phyloP scores from a whole-genome alignment of 64 coral and sea anemone genomes.

The Anthopleura sola region DNA sequence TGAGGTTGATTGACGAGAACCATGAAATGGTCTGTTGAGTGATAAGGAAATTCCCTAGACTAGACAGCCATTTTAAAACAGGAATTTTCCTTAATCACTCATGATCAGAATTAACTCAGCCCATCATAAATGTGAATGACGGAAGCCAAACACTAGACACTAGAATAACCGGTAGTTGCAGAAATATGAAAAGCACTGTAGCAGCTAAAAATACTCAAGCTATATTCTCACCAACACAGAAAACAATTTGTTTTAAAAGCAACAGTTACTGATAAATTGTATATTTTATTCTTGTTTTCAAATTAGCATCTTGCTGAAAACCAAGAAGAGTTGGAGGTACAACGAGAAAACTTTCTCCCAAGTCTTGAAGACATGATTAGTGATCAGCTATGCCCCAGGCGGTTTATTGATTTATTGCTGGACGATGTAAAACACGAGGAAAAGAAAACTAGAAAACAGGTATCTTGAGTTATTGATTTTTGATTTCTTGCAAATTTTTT shows the following conservation, averaged over 20 bases:
- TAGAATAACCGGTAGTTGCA: no score
- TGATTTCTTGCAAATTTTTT: background rate
- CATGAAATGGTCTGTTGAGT: no score
- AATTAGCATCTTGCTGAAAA: background rate
- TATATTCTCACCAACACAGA: background rate
- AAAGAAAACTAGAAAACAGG: slow-evolving; percentile 41
- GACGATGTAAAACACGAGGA: slow-evolving; percentile 69
- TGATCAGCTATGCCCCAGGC: slow-evolving; percentile 43
- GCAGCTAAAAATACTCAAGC: no score
- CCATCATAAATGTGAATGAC: no score
- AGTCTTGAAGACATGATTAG: slow-evolving; percentile 47
- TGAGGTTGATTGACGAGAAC: no score
- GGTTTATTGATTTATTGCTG: slow-evolving; percentile 60
- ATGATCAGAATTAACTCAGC: no score
- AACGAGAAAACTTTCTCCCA: slow-evolving; percentile 60
- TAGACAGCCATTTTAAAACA: no score
- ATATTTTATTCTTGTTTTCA: background rate
- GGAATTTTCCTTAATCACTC: no score
- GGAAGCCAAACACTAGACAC: no score
- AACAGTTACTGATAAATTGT: background rate
- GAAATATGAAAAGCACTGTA: no score
- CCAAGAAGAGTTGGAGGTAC: slow-evolving; percentile 14
- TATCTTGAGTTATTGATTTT: background rate
- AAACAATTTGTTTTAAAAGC: no score
- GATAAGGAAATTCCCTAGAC: no score